These are phyloP conservation scores for Progne subis DNA, from an alignment of 2,113 vertebrate species.

Conservation along the genomic window DNA sequence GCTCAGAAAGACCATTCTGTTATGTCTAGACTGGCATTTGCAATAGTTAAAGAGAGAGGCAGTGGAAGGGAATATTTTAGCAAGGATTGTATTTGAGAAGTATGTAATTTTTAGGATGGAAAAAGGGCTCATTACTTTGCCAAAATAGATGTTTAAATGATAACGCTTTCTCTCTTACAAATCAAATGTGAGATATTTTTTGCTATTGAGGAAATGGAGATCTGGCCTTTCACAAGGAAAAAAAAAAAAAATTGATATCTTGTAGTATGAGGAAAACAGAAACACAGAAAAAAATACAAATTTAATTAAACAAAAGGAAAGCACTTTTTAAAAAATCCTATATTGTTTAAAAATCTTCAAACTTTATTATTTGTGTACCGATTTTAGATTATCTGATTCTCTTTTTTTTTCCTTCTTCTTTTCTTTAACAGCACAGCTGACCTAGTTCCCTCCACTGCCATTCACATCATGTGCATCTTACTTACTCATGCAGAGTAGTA, in stretches of 20 bases:
- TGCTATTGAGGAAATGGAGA: neutral
- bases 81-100: neutral
- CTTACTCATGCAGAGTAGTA: neutral
- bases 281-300: neutral
- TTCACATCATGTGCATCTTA: neutral
- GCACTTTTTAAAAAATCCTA: neutral
- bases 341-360: neutral
- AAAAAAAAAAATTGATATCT: neutral
- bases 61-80: neutral
- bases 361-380: neutral
- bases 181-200: neutral
- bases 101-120: neutral
- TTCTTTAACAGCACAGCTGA: neutral
- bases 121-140: neutral
- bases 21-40: neutral
- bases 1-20: neutral
- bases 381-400: neutral
- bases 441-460: neutral
- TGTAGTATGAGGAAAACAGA: neutral
- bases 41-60: neutral
- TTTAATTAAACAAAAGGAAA: neutral
- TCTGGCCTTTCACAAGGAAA: neutral
- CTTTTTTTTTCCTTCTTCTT: neutral
- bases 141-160: neutral
- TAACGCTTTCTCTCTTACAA: neutral